Evolutionary conservation across 30 jellyfish, hydroid and myxozoan species (phyloP).

Genomic region (Phacellophora camtschatica): DNA sequence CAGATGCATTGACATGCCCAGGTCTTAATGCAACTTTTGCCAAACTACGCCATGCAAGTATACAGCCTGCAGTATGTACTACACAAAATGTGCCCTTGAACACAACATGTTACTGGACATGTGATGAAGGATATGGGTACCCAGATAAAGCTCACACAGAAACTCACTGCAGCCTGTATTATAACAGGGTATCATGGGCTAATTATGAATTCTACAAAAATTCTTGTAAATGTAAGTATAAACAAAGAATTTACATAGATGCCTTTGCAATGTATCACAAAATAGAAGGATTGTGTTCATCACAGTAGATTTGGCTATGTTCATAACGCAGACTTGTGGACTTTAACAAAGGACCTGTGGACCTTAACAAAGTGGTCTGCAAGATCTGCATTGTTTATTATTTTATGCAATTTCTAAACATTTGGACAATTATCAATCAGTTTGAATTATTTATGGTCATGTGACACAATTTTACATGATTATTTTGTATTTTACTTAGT

Average conservation of each 20-base stretch:
- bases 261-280: too few relatives aligned
- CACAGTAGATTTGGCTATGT: too few relatives aligned
- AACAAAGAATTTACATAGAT: background rate
- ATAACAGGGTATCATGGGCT: slow-evolving; percentile 1
- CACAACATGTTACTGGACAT: slow-evolving; percentile 19
- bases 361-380: too few relatives aligned
- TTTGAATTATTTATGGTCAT: too few relatives aligned
- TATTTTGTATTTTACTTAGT: too few relatives aligned
- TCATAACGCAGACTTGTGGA: too few relatives aligned
- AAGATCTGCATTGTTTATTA: too few relatives aligned
- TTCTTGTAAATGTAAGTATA: slow-evolving; percentile 3
- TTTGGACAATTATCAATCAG: too few relatives aligned
- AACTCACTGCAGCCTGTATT: background rate
- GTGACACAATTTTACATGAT: too few relatives aligned
- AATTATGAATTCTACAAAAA: background rate
- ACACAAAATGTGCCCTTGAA: background rate
- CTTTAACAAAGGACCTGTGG: too few relatives aligned
- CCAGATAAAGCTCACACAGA: background rate
- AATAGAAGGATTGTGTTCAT: too few relatives aligned
- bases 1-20: slow-evolving; percentile 15
- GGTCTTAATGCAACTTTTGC: slow-evolving; percentile 7
- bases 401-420: too few relatives aligned
- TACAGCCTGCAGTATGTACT: background rate
- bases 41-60: background rate
- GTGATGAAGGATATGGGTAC: slow-evolving; percentile 38